These are phyloP conservation scores for Mythimna lalbum DNA, from an alignment of 2,888 invertebrate species.

Conservation along the genomic window DNA sequence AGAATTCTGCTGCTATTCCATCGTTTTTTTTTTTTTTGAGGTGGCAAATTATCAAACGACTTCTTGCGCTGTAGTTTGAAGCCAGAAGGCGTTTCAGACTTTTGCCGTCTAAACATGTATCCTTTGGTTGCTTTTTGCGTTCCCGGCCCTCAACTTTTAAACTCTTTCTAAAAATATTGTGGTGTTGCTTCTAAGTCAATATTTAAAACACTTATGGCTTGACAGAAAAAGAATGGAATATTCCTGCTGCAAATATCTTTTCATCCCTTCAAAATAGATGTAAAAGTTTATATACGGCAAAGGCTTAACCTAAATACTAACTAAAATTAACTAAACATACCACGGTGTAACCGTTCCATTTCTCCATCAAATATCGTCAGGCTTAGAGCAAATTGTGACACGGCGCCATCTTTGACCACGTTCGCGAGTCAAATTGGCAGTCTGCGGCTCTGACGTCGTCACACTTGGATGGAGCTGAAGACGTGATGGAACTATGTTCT, in stretches of 20 bases:
- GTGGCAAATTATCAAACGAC: too few relatives aligned
- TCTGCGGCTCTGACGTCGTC: conserved; percentile 69
- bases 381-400: conserved; percentile 71
- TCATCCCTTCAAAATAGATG: not conserved
- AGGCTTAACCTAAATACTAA: not conserved
- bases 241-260: not conserved
- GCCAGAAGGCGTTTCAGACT: too few relatives aligned
- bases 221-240: not conserved
- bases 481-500: conserved; percentile 53
- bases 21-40: too few relatives aligned
- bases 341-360: conserved; percentile 44
- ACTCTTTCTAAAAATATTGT: too few relatives aligned
- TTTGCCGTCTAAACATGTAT: too few relatives aligned
- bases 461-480: conserved; percentile 57
- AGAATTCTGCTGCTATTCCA: not conserved
- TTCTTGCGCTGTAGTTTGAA: too few relatives aligned
- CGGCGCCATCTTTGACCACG: conserved; percentile 77
- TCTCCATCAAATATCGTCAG: conserved; percentile 61
- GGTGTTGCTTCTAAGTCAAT: too few relatives aligned
- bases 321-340: not conserved
- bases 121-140: too few relatives aligned
- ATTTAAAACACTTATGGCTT: too few relatives aligned
- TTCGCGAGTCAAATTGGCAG: conserved; percentile 78
- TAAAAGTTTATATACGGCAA: not conserved
- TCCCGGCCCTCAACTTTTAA: too few relatives aligned